phyloP scores from a whole-genome alignment of 2,113 vertebrate genomes.

The Pheucticus melanocephalus region DNA sequence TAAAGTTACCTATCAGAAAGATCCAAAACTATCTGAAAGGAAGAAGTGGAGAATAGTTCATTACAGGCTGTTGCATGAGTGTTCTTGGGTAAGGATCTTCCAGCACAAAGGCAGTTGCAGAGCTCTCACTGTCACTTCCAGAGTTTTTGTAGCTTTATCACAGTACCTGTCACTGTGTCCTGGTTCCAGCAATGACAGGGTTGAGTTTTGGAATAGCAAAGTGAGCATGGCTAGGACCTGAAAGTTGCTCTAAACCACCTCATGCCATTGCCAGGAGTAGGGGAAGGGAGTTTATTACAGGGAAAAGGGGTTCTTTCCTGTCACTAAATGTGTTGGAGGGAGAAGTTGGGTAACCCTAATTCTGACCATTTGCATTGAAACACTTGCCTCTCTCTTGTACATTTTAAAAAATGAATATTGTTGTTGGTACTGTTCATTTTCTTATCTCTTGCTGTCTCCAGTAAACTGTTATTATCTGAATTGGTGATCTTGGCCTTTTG shows the following conservation, averaged over 20 bases:
- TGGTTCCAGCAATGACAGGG: not conserved
- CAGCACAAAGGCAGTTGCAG: not conserved
- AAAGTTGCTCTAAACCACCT: not conserved
- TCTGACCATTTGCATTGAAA: not conserved
- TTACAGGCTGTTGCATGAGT: not conserved
- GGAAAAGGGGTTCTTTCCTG: not conserved
- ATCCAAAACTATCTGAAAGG: not conserved
- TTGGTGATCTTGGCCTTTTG: fast-evolving
- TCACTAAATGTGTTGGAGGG: not conserved
- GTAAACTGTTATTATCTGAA: not conserved
- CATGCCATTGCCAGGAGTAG: fast-evolving
- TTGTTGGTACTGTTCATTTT: not conserved
- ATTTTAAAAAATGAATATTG: not conserved
- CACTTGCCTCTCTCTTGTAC: not conserved
- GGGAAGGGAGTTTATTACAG: not conserved
- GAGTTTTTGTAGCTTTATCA: not conserved
- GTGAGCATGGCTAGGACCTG: too few species aligned
- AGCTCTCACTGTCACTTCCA: not conserved
- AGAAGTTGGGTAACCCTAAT: not conserved
- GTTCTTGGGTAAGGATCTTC: not conserved
- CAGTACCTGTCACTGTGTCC: not conserved
- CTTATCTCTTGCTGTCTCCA: not conserved
- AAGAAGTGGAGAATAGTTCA: not conserved
- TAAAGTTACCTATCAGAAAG: not conserved
- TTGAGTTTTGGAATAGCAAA: not conserved